phyloP scores from a whole-genome alignment of 2,113 vertebrate species.

The Aix galericulata region DNA sequence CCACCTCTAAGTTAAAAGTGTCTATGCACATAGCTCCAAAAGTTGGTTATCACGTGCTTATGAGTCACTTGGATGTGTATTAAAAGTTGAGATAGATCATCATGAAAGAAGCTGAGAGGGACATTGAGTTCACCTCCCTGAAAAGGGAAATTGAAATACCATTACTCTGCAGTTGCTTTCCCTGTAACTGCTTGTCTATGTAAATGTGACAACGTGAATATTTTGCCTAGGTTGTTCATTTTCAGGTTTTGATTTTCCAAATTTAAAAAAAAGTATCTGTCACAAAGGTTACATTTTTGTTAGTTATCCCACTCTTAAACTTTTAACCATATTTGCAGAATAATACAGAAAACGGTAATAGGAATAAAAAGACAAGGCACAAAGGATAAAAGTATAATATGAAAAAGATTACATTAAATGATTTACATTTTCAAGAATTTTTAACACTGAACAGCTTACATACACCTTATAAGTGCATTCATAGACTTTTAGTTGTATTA shows the following conservation, averaged over 20 bases:
- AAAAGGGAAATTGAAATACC: background rate
- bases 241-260: background rate
- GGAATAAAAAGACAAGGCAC: background rate
- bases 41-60: background rate
- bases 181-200: background rate
- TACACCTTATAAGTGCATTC: background rate
- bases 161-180: background rate
- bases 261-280: background rate
- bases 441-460: background rate
- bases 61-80: background rate
- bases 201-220: background rate
- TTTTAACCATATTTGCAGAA: background rate
- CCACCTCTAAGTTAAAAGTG: too few species aligned
- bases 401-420: background rate
- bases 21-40: too few species aligned
- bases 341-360: background rate
- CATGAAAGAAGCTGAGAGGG: background rate
- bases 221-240: accelerated
- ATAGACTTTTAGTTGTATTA: background rate
- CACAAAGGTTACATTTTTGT: background rate
- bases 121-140: background rate
- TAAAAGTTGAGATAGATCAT: background rate
- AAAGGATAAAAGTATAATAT: background rate
- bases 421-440: background rate
- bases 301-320: background rate